Evolutionary conservation across 2,888 invertebrate species (phyloP).

Genomic region (Brenthis hecate): DNA sequence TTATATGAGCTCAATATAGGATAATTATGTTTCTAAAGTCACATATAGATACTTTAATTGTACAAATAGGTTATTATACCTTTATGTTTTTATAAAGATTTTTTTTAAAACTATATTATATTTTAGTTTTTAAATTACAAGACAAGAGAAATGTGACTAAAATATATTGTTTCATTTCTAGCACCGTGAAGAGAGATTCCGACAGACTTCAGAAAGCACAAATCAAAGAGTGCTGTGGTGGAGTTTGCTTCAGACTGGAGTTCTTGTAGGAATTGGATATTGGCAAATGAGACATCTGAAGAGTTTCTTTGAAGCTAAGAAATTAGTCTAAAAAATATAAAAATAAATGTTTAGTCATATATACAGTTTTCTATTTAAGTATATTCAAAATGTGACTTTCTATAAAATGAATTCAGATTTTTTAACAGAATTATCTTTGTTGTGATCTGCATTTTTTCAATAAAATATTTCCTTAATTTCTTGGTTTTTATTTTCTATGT

Average conservation of each 20-base stretch:
- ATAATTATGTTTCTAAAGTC: no score
- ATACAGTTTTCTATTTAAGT: conserved; percentile 31
- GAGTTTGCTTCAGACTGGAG: conserved; percentile 95
- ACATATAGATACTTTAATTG: no score
- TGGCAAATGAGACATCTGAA: conserved; percentile 99
- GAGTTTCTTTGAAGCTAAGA: conserved; percentile 99
- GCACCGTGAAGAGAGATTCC: conserved; percentile 98
- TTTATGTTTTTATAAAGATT: no score
- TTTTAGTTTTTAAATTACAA: no score
- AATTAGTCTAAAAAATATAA: conserved; percentile 88
- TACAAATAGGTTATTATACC: no score
- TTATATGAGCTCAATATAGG: no score
- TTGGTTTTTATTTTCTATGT: not conserved
- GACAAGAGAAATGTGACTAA: not conserved
- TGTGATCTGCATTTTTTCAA: conserved; percentile 58
- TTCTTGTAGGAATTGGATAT: conserved; percentile 95
- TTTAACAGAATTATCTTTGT: conserved; percentile 44
- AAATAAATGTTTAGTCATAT: conserved; percentile 26
- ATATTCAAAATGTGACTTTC: conserved; percentile 26
- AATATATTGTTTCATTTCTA: conserved; percentile 57
- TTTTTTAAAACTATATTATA: no score
- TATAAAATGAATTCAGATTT: conserved; percentile 30
- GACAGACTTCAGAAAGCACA: conserved; percentile 98
- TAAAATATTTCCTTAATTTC: conserved; percentile 7
- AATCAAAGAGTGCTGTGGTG: conserved; percentile 98